A percentile compares a stretch with the other conserved stretches of the same genome.
phyloP scores from a whole-genome alignment of 2,113 vertebrate genomes.

The Paracanthobrama guichenoti region DNA sequence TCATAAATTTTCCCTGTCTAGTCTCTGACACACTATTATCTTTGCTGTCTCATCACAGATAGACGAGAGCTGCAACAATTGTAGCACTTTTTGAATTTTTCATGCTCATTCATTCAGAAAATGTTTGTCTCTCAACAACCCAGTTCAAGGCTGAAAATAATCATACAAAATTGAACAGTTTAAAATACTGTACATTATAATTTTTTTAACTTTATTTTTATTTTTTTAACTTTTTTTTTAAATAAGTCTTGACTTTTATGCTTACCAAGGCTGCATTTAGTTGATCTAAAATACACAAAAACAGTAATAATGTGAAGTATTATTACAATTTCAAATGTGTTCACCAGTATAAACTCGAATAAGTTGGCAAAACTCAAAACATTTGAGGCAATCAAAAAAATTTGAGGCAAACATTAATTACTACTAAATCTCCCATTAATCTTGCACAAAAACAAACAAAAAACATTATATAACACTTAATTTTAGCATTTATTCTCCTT shows the following conservation, averaged over 20 bases:
- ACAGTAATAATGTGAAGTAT: not conserved
- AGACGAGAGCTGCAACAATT: not conserved
- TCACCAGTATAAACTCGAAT: not conserved
- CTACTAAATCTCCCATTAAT: too few relatives aligned
- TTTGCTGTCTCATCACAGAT: not conserved
- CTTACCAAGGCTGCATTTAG: not conserved
- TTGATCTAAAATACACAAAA: not conserved
- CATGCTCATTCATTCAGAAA: not conserved
- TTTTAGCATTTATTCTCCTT: too few relatives aligned
- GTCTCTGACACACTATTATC: not conserved
- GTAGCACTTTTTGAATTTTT: not conserved
- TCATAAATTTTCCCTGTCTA: constrained; percentile 11
- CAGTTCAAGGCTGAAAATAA: not conserved
- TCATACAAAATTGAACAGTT: not conserved
- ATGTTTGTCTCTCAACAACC: not conserved
- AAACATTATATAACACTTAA: too few relatives aligned
- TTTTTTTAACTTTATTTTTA: not conserved
- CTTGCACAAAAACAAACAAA: too few relatives aligned
- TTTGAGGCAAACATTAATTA: too few relatives aligned
- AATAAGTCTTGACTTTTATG: not conserved
- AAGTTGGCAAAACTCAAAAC: too few relatives aligned
- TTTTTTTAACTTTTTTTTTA: not conserved
- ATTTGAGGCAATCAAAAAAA: too few relatives aligned
- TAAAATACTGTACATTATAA: not conserved
- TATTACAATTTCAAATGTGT: not conserved